phyloP scores from a whole-genome alignment of 1,140 invertebrate genomes.

The Parapsyche elsis region DNA sequence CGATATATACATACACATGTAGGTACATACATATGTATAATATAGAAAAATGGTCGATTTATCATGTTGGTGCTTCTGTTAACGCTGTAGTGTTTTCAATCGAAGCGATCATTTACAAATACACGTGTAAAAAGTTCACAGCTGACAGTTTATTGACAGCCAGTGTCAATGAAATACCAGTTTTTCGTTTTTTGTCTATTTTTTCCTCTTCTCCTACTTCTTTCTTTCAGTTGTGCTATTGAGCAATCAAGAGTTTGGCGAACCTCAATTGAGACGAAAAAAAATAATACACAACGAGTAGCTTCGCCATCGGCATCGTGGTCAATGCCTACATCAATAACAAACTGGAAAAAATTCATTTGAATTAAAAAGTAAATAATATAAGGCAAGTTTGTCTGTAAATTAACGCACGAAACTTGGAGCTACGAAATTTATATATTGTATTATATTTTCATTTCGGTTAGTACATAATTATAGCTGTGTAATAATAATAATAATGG shows the following conservation, averaged over 20 bases:
- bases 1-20: neutral
- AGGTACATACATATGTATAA: neutral
- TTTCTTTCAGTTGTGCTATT: neutral
- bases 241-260: conserved; percentile 30
- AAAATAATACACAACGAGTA: conserved; percentile 7
- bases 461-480: too few species aligned
- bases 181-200: neutral
- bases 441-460: too few species aligned
- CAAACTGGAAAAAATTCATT: too few species aligned
- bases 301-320: neutral
- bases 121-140: conserved; percentile 15
- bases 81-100: conserved; percentile 14
- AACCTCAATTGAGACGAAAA: conserved; percentile 15
- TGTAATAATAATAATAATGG: neutral
- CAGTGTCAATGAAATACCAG: conserved; percentile 38
- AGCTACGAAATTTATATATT: neutral
- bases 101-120: conserved; percentile 34
- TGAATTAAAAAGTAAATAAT: too few species aligned
- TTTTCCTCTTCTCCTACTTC: neutral
- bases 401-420: neutral
- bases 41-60: too few species aligned
- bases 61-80: neutral
- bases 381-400: too few species aligned
- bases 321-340: too few species aligned
- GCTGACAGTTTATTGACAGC: conserved; percentile 39